Evolutionary conservation across 2,797 vertebrate genomes (phyloP).

Genomic region (Halcyon badia): DNA sequence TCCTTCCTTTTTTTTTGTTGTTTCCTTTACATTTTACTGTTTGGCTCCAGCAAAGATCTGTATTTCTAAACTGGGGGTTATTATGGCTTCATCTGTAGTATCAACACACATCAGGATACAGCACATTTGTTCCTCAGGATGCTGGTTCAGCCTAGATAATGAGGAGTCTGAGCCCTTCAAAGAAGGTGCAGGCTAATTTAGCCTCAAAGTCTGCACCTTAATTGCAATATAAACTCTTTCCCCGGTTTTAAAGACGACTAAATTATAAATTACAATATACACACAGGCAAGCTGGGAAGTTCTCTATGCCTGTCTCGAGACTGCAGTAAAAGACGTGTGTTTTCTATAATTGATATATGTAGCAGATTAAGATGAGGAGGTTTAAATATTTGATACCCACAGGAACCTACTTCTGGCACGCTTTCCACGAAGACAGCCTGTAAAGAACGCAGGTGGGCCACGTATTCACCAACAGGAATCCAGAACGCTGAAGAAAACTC

Average conservation of each 20-base stretch:
- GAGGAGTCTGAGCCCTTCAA: slow-evolving; percentile 18
- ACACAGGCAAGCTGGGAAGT: not conserved
- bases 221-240: slow-evolving; percentile 59
- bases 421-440: not conserved
- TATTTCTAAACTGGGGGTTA: slow-evolving; percentile 34
- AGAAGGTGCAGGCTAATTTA: slow-evolving; percentile 38
- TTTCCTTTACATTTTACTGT: not conserved
- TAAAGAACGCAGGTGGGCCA: not conserved
- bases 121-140: not conserved
- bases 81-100: not conserved
- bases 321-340: not conserved
- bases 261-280: not conserved
- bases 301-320: not conserved
- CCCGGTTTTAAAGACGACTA: slow-evolving; percentile 1
- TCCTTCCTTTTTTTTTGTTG: not conserved
- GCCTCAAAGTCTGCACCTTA: slow-evolving; percentile 33
- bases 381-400: not conserved
- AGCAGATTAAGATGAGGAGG: not conserved
- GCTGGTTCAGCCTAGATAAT: not conserved
- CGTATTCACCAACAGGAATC: not conserved
- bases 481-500: not conserved
- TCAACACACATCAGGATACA: not conserved
- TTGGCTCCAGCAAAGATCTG: slow-evolving; percentile 35
- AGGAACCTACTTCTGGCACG: not conserved
- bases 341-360: not conserved